Base-by-base conservation (phyloP, 2,113 vertebrate genomes). In the Cariama cristata region DNA sequence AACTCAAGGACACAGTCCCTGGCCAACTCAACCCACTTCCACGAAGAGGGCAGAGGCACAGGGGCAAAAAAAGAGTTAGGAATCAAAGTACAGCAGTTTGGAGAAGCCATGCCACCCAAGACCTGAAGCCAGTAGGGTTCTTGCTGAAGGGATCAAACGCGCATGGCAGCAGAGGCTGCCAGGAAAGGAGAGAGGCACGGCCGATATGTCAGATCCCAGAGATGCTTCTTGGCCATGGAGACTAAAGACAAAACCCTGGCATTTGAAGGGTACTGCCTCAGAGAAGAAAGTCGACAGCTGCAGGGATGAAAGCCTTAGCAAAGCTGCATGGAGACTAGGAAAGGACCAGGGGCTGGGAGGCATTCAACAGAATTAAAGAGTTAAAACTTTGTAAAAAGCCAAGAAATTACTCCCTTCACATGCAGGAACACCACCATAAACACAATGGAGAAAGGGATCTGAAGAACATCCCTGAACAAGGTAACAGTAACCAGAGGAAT, bases 191-290 rank as follows among this genome's bases (percentile, higher is more conserved):
- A 66, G 14, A 30, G 18, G 27, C 30, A 49, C 0, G 0, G 26
- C 2, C 3, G 0, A 27, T 9, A 21, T 0, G 1, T 28, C 52
- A 69, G 45, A 73, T 68, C 45, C 55, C 47, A 66, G 40, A 73
- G 35, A 50, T 15, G 23, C 14, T 52, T 49, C 40, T 44, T 42
- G 55, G 49, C 32, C 40, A 26, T 7, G 14, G 8, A 77, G 20
- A 84, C 67, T 49, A 45, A 52, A 80, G 63, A 52, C 10, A 73
- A 77, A 83, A 44, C 1, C 2, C 20, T 68, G 26, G 17, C 4
- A 4, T 40, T 72, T n/a, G 67, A 89, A 89, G 22, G 32, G 14
- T 72, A 50, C 12, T 27, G n/a, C 35, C 21, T 62, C 19, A 8
- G 53, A 89, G 28, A 32, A 72, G n/a, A 49, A 83, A 45, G 40